A percentile compares a stretch with the other conserved stretches of the same genome.
Conservation (phyloP, 2,888 invertebrate genomes). For the Lasius platythorax region DNA sequence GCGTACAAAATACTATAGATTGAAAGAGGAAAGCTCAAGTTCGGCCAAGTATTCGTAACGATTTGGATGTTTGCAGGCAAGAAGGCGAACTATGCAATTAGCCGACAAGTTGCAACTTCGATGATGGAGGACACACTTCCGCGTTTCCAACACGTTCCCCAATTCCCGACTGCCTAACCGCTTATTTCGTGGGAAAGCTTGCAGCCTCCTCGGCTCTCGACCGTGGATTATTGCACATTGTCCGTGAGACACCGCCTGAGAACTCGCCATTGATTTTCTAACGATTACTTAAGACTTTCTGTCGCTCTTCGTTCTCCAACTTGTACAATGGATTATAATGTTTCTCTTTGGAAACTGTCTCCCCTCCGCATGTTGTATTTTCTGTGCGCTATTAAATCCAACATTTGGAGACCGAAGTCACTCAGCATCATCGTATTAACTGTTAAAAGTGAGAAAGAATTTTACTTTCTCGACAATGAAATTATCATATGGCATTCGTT, state of each 20-base stretch:
- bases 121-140: conserved; percentile 75
- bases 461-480: conserved; percentile 15
- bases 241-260: conserved; percentile 53
- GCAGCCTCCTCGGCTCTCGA: conserved; percentile 63
- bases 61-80: conserved; percentile 66
- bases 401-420: conserved; percentile 15
- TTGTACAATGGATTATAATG: conserved; percentile 55
- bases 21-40: conserved; percentile 9
- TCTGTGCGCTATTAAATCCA: conserved; percentile 37
- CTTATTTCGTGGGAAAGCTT: conserved; percentile 71
- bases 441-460: not conserved
- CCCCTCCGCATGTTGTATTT: conserved; percentile 25
- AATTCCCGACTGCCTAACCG: conserved; percentile 69
- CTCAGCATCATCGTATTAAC: conserved; percentile 11
- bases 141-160: conserved; percentile 68
- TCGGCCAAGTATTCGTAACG: conserved; percentile 70
- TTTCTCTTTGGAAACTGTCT: conserved; percentile 51
- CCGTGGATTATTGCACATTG: conserved; percentile 68
- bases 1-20: conserved; percentile 10
- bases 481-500: not conserved
- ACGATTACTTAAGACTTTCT: conserved; percentile 57
- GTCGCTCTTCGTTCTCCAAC: conserved; percentile 45
- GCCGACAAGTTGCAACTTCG: conserved; percentile 73
- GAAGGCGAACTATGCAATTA: conserved; percentile 77
- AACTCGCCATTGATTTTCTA: conserved; percentile 57